phyloP scores from a whole-genome alignment of 2,888 invertebrate species.

The Clanis bilineata region DNA sequence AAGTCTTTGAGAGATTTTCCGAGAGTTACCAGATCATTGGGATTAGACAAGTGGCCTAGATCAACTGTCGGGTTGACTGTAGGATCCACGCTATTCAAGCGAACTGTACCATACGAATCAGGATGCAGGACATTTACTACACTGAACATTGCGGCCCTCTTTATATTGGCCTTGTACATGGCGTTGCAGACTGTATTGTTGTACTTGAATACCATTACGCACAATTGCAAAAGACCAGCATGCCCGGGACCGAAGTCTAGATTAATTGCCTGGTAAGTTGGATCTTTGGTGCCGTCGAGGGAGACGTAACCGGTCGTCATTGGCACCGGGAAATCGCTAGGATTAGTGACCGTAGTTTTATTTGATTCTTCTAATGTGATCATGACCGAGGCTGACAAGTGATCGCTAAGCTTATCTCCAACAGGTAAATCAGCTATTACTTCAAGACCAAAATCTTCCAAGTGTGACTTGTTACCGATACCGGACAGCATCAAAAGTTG shows the following conservation, averaged over 20 bases:
- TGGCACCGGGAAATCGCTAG: conserved; percentile 28
- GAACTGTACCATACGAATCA: conserved; percentile 16
- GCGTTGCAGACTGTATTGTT: conserved; percentile 41
- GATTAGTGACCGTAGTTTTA: conserved; percentile 22
- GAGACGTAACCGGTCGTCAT: conserved; percentile 29
- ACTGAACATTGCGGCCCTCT: conserved; percentile 3
- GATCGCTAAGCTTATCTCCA: conserved; percentile 2
- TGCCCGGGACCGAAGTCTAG: conserved; percentile 22
- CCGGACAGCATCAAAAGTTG: conserved; percentile 50
- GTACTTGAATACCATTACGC: conserved; percentile 72
- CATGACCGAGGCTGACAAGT: neutral
- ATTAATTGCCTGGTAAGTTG: conserved; percentile 36
- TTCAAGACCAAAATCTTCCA: conserved; percentile 34
- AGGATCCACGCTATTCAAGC: conserved; percentile 27
- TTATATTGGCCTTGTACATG: conserved; percentile 30
- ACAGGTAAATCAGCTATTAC: conserved; percentile 25
- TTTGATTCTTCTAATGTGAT: neutral
- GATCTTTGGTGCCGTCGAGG: conserved; percentile 25
- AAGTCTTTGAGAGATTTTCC: conserved; percentile 28
- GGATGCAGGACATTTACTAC: conserved; percentile 21
- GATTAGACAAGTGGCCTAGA: conserved; percentile 19
- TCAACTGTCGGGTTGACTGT: conserved; percentile 32
- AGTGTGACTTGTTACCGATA: conserved; percentile 40
- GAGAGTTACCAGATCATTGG: conserved; percentile 30
- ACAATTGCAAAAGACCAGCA: conserved; percentile 22